Percentiles rank a stretch among this genome's conserved stretches.
Conservation (phyloP, 2,888 invertebrate genomes). For the Branchinecta sandiegonensis region DNA sequence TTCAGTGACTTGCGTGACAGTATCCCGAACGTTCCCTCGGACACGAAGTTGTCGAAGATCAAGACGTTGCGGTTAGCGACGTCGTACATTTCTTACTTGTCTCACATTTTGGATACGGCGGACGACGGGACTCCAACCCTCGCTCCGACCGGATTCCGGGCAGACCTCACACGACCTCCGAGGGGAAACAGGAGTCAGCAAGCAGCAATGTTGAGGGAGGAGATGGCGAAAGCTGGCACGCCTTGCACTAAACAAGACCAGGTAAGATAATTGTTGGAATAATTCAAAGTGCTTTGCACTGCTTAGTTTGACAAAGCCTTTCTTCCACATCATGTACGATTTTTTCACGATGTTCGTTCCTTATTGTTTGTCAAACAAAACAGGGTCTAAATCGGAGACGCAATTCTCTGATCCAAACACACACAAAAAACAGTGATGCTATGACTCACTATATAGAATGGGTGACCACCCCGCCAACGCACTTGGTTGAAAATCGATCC, state of each 20-base stretch:
- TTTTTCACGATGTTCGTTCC: too few species aligned
- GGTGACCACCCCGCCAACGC: too few species aligned
- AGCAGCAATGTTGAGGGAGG: neutral
- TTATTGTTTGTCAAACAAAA: too few species aligned
- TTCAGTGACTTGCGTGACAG: slow-evolving; percentile 81
- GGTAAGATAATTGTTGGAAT: neutral
- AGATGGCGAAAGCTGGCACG: neutral
- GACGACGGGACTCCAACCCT: slow-evolving; percentile 44
- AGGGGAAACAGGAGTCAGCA: slow-evolving; percentile 3
- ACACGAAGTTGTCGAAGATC: slow-evolving; percentile 86
- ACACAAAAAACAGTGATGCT: too few species aligned
- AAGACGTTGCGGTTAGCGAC: slow-evolving; percentile 86
- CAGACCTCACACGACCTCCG: slow-evolving; percentile 8
- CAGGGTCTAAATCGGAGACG: too few species aligned
- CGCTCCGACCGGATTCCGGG: neutral
- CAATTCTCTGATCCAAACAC: too few species aligned
- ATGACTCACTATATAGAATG: too few species aligned
- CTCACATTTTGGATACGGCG: slow-evolving; percentile 64
- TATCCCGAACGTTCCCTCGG: slow-evolving; percentile 89
- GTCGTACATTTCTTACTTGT: slow-evolving; percentile 79
- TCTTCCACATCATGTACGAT: too few species aligned
- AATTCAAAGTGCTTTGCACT: too few species aligned
- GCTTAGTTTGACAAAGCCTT: too few species aligned
- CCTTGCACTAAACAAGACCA: slow-evolving; percentile 1
- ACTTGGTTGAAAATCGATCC: too few species aligned